phyloP scores from a whole-genome alignment of 37 sponge, comb jelly and placozoan genomes.

The Spongilla lacustris region DNA sequence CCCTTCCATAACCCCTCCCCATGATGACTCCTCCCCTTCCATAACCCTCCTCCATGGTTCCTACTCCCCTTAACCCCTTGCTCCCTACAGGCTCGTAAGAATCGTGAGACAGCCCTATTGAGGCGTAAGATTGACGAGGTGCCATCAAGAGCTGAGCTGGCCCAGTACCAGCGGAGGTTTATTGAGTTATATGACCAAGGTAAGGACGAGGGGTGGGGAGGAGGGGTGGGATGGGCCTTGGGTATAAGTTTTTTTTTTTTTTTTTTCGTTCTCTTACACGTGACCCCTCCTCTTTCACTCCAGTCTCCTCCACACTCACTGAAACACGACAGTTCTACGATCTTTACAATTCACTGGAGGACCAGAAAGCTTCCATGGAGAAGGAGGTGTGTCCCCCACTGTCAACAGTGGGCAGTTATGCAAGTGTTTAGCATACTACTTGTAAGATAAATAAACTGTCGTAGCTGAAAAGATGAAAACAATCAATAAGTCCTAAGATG shows the following conservation, averaged over 20 bases:
- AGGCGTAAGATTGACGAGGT: constrained; percentile 95
- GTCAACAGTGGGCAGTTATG: background rate
- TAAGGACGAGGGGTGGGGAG: constrained; percentile 8
- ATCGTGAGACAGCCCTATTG: constrained; percentile 86
- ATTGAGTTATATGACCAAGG: constrained; percentile 87
- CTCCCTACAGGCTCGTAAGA: constrained; percentile 81
- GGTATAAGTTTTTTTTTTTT: background rate
- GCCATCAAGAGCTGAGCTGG: constrained; percentile 90
- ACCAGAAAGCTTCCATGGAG: constrained; percentile 90
- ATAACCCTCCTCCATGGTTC: too few species aligned
- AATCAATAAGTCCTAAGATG: too few species aligned
- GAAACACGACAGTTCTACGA: constrained; percentile 96
- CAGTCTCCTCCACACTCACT: constrained; percentile 85
- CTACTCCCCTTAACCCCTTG: background rate
- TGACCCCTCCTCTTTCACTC: background rate
- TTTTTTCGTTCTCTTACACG: background rate
- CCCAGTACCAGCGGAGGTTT: constrained; percentile 94
- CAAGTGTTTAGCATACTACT: too few species aligned
- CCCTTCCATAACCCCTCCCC: background rate
- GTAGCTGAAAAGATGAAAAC: too few species aligned
- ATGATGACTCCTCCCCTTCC: too few species aligned
- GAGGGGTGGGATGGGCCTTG: background rate
- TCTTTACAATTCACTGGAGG: constrained; percentile 95
- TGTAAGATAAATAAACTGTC: too few species aligned
- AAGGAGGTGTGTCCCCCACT: constrained; percentile 69